phyloP scores from a whole-genome alignment of 2,888 invertebrate genomes.

The Drosophila colorata region DNA sequence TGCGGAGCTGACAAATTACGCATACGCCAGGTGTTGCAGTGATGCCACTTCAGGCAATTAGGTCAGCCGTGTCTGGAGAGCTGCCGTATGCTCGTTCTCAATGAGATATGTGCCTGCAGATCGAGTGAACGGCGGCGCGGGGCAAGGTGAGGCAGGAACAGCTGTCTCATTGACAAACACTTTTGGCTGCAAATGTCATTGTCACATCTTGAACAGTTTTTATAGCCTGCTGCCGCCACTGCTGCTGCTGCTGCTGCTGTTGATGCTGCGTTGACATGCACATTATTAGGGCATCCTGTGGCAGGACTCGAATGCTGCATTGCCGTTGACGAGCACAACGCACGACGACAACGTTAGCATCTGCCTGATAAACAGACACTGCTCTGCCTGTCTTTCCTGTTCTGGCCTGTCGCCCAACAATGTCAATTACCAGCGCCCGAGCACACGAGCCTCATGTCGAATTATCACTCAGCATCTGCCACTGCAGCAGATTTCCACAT shows the following conservation, averaged over 20 bases:
- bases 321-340: conserved; percentile 44
- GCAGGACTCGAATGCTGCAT: conserved; percentile 41
- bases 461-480: conserved; percentile 64
- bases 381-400: conserved; percentile 11
- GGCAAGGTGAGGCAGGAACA: background rate
- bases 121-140: background rate
- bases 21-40: conserved; percentile 49
- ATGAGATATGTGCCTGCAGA: conserved; percentile 18
- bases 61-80: conserved; percentile 28
- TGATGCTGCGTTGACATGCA: conserved; percentile 46
- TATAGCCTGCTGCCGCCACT: conserved; percentile 14
- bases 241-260: conserved; percentile 14
- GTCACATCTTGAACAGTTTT: conserved; percentile 49
- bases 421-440: conserved; percentile 63
- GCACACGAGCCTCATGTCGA: conserved; percentile 60
- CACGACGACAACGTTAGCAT: conserved; percentile 13
- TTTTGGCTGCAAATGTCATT: conserved; percentile 57
- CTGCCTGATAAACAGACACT: conserved; percentile 46
- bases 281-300: conserved; percentile 44
- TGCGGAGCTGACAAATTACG: conserved; percentile 48
- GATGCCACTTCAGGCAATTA: conserved; percentile 36
- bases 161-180: conserved; percentile 32
- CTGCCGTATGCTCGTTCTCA: conserved; percentile 23
- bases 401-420: conserved; percentile 42
- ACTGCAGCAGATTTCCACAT: conserved; percentile 56